A percentile compares a stretch with the other conserved stretches of the same genome.
These are phyloP conservation scores for Petrophora chlorosata DNA, from an alignment of 2,888 invertebrate genomes.

Conservation along the genomic window DNA sequence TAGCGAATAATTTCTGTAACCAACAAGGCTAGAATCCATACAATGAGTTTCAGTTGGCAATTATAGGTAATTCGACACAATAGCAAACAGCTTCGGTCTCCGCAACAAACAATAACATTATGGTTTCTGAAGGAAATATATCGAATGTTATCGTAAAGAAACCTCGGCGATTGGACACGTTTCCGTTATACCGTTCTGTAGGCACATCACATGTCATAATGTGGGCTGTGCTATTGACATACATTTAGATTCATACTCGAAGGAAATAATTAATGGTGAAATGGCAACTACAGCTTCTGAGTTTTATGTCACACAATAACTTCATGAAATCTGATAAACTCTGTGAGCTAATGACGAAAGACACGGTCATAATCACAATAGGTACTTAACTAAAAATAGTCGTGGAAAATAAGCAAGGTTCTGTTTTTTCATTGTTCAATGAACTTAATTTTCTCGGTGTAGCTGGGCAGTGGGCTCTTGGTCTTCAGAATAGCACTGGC, in stretches of 20 bases:
- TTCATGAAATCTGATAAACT: no score
- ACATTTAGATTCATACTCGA: constrained; percentile 28
- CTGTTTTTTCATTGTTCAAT: constrained; percentile 22
- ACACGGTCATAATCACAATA: no score
- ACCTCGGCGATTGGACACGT: constrained; percentile 31
- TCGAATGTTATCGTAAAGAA: constrained; percentile 36
- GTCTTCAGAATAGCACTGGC: constrained; percentile 40
- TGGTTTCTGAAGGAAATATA: constrained; percentile 25
- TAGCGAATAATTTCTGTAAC: constrained; percentile 14
- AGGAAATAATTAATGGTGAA: constrained; percentile 14
- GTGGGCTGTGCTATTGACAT: constrained; percentile 27
- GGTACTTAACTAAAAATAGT: constrained; percentile 12
- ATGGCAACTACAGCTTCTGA: no score
- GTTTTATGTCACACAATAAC: no score
- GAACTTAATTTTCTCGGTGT: constrained; percentile 26
- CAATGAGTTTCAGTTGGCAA: constrained; percentile 3
- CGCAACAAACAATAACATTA: constrained; percentile 16
- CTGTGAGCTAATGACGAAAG: no score
- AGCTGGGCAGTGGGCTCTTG: constrained; percentile 22
- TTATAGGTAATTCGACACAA: constrained; percentile 8
- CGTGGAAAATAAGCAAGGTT: constrained; percentile 11
- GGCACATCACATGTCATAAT: constrained; percentile 1
- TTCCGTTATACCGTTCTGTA: constrained; percentile 25
- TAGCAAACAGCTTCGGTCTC: constrained; percentile 11
- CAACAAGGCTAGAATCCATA: not conserved